Percentiles rank a stretch among this genome's conserved stretches.
phyloP scores from a whole-genome alignment of 2,113 vertebrate species.

The Tetrao urogallus region DNA sequence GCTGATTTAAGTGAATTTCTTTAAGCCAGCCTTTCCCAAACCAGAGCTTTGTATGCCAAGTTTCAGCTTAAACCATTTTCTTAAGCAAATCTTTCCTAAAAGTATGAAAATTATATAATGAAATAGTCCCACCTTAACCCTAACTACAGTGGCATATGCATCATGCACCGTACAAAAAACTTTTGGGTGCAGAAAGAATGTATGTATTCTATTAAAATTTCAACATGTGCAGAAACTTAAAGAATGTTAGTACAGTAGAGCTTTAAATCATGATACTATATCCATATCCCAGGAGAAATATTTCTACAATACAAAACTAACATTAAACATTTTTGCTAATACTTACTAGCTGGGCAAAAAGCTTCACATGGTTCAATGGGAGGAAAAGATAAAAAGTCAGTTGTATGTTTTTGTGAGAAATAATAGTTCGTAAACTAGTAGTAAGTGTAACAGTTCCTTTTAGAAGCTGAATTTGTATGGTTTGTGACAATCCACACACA shows the following conservation, averaged over 20 bases:
- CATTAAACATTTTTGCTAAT: slow-evolving; percentile 28
- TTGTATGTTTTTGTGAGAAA: neutral
- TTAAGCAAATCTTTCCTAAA: neutral
- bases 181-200: neutral
- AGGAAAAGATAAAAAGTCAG: neutral
- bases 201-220: slow-evolving; percentile 7
- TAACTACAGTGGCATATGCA: neutral
- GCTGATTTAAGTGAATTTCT: neutral
- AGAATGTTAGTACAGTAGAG: neutral
- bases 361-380: neutral
- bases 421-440: slow-evolving; percentile 39
- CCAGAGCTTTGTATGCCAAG: neutral
- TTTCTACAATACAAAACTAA: slow-evolving; percentile 14
- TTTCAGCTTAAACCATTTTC: neutral
- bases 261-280: slow-evolving; percentile 58
- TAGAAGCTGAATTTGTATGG: neutral
- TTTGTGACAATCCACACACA: neutral
- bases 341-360: slow-evolving; percentile 14
- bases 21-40: neutral
- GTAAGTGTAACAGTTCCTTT: neutral
- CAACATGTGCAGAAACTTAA: neutral
- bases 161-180: neutral
- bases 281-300: slow-evolving; percentile 28
- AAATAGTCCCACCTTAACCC: neutral
- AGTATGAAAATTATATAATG: neutral